Evolutionary conservation across 1,140 invertebrate species (phyloP), one percentile per base, ranked within the genome.

Genomic region (Diabrotica undecimpunctata): DNA sequence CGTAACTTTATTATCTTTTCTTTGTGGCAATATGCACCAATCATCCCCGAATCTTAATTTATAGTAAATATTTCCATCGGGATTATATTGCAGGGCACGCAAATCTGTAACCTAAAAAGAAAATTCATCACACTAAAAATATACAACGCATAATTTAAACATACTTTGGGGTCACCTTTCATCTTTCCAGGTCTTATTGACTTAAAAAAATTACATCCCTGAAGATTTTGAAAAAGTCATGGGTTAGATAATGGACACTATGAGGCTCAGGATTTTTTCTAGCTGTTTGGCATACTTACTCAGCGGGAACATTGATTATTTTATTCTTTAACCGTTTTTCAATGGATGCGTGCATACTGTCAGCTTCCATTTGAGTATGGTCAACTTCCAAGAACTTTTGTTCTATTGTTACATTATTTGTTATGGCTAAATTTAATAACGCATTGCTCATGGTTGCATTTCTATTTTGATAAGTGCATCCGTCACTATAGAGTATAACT

Each of bases 311-410:
- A 7, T 36, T 39, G 3, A 57, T 39, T 14, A 57, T 55, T 14
- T 9, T 6, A 11, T 14, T 25, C 25, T 55, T 57, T 36, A 9
- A 37, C 37, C 37, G 35, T 12, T 36, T 57, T n/a, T 57, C 55
- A 12, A 57, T 38, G n/a, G n/a, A 37, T n/a, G 25, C 3, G 11
- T 39, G 14, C 25, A 38, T 62, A 11, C 7, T 38, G 39, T 64
- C 62, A 10, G 35, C 39, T 35, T 64, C 54, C 39, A 64, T 64
- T 35, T 58, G 54, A 50, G 54, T 64, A 12, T 57, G 55, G 36
- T 25, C 37, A 7, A 57, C 54, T 56, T 64, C 62, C 11, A 64
- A 46, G 50, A 57, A 64, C 46, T 57, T 58, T 57, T 64, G 54
- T 56, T 46, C 55, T 11, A 57, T 64, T 13, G 39, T 51, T n/a